Base-by-base conservation (phyloP, 2,888 invertebrate species). In the Drymonia ruficornis region DNA sequence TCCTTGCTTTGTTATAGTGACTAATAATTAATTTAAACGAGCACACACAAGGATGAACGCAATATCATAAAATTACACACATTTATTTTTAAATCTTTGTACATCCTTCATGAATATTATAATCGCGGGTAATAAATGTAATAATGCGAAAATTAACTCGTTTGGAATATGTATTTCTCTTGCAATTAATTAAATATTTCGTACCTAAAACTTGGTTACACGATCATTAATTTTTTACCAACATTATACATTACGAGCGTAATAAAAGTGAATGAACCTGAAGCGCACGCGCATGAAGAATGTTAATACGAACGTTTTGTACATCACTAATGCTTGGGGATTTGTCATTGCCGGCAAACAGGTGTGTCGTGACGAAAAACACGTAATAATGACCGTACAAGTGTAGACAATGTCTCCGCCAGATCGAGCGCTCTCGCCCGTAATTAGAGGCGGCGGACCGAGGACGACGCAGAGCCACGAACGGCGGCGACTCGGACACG, bases 361-460 rank as follows among this genome's bases (percentile, higher is more conserved):
- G 83, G 84, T 87, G 81, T 81, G 74, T 79, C 81, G 79, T 79
- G 79, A 79, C 76, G 79, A 80, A 82, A 83, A 83, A 84, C 79
- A 79, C 67, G 78, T 81, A 79, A 76, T 83, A 83, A 84, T 78
- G 75, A 76, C 76, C 79, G 74, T 74, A 80, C 76, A 77, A 84
- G 79, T 80, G 82, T 77, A 78, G 79, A 83, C 84, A 83, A 81
- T 83, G 86, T 84, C 81, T 80, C 75, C 65, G 60, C 64, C 76
- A 74, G 76, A 83, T 80, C 77, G 75, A 58, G 50, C 74, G 74
- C 76, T 81, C 79, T 80, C 80, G 73, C 78, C 76, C 70, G 77
- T 76, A 83, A 86, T 86, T 85, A 86, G 76, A 79, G 74, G 74
- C 77, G 74, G 72, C 68, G 70, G 74, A 80, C 77, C 74, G 77